Percentiles rank a stretch among this genome's conserved stretches.
Conservation (phyloP, 2,113 vertebrate species). For the Oxyura jamaicensis region DNA sequence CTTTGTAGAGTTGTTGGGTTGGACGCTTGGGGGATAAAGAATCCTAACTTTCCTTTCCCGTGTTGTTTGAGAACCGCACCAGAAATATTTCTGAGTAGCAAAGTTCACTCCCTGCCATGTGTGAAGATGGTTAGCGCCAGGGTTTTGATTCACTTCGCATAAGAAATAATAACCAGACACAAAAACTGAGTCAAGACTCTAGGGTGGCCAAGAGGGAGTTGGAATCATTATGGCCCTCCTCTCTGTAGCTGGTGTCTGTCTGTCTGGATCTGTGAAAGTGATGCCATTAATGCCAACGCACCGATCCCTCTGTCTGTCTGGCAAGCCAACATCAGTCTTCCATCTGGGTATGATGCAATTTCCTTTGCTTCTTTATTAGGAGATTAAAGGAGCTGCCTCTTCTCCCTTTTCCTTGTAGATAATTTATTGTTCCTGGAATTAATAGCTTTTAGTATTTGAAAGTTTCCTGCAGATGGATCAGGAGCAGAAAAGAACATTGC, state of each 20-base stretch:
- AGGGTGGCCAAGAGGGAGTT: not conserved
- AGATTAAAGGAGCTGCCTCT: constrained; percentile 39
- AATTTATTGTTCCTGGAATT: constrained; percentile 45
- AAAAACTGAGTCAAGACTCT: not conserved
- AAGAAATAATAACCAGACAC: not conserved
- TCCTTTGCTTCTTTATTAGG: constrained; percentile 40
- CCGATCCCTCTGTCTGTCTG: not conserved
- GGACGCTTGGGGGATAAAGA: not conserved
- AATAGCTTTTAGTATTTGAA: not conserved
- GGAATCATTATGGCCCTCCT: not conserved
- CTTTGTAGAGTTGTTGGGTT: not conserved
- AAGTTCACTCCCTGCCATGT: not conserved
- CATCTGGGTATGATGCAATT: constrained; percentile 55
- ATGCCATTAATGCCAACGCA: not conserved
- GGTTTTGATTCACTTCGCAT: not conserved
- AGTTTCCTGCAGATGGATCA: constrained; percentile 1
- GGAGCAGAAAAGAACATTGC: not conserved
- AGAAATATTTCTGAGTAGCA: not conserved
- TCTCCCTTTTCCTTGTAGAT: constrained; percentile 18
- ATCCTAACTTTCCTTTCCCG: not conserved
- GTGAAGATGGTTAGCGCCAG: not conserved
- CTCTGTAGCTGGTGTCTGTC: not conserved
- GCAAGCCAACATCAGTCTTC: not conserved
- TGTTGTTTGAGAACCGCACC: accelerated
- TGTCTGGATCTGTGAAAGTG: not conserved